A percentile compares a stretch with the other conserved stretches of the same genome.
phyloP scores from a whole-genome alignment of 1,140 invertebrate genomes.

The Philopotamus ludificatus region DNA sequence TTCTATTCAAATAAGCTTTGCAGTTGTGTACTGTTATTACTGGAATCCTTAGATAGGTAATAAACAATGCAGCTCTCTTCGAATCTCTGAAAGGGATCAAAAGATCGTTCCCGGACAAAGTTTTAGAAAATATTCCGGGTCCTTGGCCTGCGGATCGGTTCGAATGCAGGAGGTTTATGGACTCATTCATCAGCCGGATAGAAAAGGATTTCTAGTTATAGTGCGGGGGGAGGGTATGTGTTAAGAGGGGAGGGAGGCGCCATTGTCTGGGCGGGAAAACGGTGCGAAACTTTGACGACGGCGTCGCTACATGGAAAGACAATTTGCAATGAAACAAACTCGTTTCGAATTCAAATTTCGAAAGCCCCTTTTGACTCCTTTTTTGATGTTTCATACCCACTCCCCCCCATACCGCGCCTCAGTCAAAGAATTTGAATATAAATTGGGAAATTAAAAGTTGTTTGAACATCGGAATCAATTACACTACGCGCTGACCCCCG shows the following conservation, averaged over 20 bases:
- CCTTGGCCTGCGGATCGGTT: background rate
- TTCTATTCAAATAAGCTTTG: no score
- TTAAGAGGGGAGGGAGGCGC: no score
- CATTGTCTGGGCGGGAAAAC: background rate
- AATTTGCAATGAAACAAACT: background rate
- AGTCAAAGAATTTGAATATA: background rate
- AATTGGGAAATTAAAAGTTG: background rate
- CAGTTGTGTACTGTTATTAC: no score
- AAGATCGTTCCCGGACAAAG: background rate
- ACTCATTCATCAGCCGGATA: background rate
- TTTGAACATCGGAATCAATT: background rate
- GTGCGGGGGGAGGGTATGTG: no score
- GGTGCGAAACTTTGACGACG: background rate
- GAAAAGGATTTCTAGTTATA: background rate
- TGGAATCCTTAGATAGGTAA: no score
- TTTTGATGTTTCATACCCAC: background rate
- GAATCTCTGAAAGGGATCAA: background rate
- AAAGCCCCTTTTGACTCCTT: background rate
- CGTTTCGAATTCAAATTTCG: background rate
- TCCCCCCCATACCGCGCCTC: no score
- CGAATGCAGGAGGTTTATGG: background rate
- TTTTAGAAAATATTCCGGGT: no score
- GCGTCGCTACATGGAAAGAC: background rate
- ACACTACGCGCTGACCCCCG: no score
- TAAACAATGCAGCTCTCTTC: no score